These are phyloP conservation scores for Rhinogobio ventralis DNA, from an alignment of 2,797 vertebrate species.

Conservation along the genomic window DNA sequence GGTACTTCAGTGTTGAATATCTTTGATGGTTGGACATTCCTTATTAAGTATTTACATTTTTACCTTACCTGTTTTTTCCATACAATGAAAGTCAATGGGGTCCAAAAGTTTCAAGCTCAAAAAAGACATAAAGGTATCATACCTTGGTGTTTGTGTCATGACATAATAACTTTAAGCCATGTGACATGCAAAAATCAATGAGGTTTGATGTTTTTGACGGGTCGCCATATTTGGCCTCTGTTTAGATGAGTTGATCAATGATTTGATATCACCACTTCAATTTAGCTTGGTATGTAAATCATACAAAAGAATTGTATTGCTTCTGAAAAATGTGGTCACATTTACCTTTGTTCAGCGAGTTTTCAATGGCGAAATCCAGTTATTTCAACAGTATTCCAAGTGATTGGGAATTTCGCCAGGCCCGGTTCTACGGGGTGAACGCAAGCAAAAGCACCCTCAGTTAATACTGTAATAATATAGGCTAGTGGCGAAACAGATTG, in stretches of 20 bases:
- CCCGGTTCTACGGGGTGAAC: no score
- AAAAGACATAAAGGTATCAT: neutral
- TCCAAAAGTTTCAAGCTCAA: neutral
- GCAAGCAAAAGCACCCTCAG: no score
- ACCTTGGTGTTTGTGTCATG: neutral
- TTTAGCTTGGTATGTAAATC: neutral
- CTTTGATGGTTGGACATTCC: neutral
- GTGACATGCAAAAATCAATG: neutral
- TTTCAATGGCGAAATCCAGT: neutral
- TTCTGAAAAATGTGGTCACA: neutral
- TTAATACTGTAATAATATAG: no score
- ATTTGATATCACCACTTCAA: neutral
- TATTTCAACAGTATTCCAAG: neutral
- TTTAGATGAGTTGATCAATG: neutral
- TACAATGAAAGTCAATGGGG: neutral
- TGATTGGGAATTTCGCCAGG: neutral
- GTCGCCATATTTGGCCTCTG: neutral
- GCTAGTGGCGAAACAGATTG: no score
- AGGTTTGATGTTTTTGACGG: neutral
- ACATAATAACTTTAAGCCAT: neutral
- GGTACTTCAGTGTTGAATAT: neutral
- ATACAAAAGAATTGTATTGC: neutral
- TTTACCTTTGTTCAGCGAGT: neutral
- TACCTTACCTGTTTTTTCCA: neutral
- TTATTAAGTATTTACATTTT: neutral